These are phyloP conservation scores for Liparis tanakae DNA, from an alignment of 2,797 vertebrate species.

Conservation along the genomic window DNA sequence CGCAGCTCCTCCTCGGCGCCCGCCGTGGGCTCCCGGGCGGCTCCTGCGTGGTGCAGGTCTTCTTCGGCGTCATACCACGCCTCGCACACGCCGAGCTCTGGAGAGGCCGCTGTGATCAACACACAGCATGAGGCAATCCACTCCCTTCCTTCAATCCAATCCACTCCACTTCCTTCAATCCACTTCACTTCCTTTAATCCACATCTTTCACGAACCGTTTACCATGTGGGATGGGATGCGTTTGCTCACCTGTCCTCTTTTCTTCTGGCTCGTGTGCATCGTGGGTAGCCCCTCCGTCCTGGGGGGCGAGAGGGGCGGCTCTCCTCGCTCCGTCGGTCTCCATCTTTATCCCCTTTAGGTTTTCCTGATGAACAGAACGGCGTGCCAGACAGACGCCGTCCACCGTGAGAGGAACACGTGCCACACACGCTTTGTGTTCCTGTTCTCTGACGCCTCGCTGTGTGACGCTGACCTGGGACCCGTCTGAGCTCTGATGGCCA, in stretches of 20 bases:
- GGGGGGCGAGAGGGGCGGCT: background rate
- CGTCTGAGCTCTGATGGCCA: background rate
- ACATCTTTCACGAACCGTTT: background rate
- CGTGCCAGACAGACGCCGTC: background rate
- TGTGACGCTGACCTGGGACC: constrained; percentile 32
- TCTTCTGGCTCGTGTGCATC: background rate
- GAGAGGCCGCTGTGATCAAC: constrained; percentile 18
- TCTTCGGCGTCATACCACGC: constrained; percentile 81
- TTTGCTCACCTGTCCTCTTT: constrained; percentile 7
- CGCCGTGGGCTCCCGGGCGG: background rate
- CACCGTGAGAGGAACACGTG: background rate
- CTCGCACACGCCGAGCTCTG: constrained; percentile 59
- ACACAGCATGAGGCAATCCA: background rate
- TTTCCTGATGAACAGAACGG: background rate
- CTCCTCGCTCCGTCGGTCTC: background rate
- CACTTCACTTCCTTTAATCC: too few species aligned
- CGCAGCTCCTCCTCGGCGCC: background rate
- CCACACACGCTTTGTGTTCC: background rate
- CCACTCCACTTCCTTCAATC: too few species aligned
- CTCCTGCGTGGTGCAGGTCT: constrained; percentile 42
- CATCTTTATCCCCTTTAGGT: background rate
- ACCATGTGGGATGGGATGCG: background rate
- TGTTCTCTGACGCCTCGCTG: background rate
- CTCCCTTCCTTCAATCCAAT: background rate
- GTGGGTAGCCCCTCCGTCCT: background rate